Percentiles rank a stretch among this genome's conserved stretches.
Evolutionary conservation across 2,888 invertebrate genomes (phyloP).

Genomic region (Agonopterix subpropinquella): DNA sequence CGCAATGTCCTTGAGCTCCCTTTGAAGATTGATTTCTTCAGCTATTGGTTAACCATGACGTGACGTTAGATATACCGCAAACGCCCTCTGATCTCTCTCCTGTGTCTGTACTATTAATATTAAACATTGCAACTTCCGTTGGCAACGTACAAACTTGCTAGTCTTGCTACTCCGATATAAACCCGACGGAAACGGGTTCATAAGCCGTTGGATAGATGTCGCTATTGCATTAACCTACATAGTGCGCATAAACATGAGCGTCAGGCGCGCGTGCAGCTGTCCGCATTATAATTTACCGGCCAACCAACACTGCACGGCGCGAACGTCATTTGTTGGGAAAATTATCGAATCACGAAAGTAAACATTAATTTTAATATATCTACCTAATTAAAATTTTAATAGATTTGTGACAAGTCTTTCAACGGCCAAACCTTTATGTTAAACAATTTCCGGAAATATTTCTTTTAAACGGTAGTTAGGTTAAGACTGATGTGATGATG

Average conservation of each 20-base stretch:
- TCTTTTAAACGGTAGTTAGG: too few relatives aligned
- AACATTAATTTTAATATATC: too few relatives aligned
- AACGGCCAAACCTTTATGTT: too few relatives aligned
- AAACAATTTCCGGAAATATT: too few relatives aligned
- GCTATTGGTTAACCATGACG: background rate
- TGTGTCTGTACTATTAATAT: constrained; percentile 4
- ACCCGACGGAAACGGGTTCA: constrained; percentile 33
- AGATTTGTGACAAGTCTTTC: too few relatives aligned
- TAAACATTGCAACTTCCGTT: constrained; percentile 11
- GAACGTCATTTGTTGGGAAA: background rate
- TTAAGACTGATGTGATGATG: too few relatives aligned
- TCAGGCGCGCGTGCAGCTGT: constrained; percentile 42
- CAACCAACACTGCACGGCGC: constrained; percentile 9
- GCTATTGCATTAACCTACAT: constrained; percentile 57
- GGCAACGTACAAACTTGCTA: constrained; percentile 5
- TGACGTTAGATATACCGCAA: background rate
- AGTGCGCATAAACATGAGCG: constrained; percentile 33
- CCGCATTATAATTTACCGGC: constrained; percentile 43
- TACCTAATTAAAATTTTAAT: too few relatives aligned
- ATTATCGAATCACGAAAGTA: background rate
- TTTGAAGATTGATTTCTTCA: too few relatives aligned
- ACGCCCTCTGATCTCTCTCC: background rate
- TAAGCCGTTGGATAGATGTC: constrained; percentile 49
- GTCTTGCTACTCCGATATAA: constrained; percentile 13
- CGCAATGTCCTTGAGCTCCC: too few relatives aligned